Percentiles rank a stretch among this genome's conserved stretches.
These are phyloP conservation scores for Sorex fumeus DNA, from an alignment of 2,113 vertebrate species.

Conservation along the genomic window DNA sequence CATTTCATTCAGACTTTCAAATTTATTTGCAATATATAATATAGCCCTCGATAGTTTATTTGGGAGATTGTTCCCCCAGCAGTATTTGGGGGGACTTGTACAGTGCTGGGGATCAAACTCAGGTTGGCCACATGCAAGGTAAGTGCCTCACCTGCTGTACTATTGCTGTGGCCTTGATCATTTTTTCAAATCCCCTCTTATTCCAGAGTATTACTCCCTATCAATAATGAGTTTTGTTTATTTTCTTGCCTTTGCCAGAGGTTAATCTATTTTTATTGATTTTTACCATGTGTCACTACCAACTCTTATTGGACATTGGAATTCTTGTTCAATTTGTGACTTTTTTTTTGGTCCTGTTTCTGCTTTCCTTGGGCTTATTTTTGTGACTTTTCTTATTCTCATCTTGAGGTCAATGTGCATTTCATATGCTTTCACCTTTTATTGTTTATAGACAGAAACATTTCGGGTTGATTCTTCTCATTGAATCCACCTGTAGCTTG, in stretches of 20 bases:
- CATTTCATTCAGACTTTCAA: conserved; percentile 34
- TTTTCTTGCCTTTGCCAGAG: conserved; percentile 35
- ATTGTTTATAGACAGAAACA: conserved; percentile 41
- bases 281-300: background rate
- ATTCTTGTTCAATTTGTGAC: conserved; percentile 14
- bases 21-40: background rate
- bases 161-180: no score
- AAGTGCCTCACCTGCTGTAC: no score
- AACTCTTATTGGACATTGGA: conserved; percentile 22
- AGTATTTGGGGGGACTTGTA: no score
- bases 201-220: background rate
- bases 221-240: conserved; percentile 15
- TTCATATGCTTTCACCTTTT: conserved; percentile 52
- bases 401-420: conserved; percentile 20
- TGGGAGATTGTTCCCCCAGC: no score
- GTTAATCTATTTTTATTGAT: background rate
- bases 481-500: background rate
- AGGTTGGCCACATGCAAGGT: no score
- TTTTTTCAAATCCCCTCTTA: conserved; percentile 30
- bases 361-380: conserved; percentile 26
- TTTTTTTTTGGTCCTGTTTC: background rate
- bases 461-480: conserved; percentile 55
- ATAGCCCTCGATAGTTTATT: background rate
- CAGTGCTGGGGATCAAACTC: no score
- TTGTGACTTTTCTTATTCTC: conserved; percentile 36